Conservation (phyloP, 2,113 vertebrate species). For the Stictonetta naevosa region DNA sequence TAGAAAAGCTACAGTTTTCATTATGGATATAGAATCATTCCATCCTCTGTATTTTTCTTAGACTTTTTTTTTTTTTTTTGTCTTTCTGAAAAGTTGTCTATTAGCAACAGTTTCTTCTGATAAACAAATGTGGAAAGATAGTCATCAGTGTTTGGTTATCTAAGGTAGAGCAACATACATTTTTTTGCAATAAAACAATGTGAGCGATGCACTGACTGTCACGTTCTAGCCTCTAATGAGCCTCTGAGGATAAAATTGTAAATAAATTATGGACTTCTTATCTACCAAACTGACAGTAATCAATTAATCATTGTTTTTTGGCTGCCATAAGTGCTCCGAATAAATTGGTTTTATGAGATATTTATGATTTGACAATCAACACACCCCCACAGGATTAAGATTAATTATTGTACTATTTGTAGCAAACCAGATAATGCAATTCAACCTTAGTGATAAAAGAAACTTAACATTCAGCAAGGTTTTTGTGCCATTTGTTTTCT, state of each 20-base stretch:
- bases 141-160: not conserved
- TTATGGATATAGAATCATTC: not conserved
- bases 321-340: not conserved
- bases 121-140: not conserved
- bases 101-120: not conserved
- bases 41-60: not conserved
- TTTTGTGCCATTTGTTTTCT: not conserved
- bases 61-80: not conserved
- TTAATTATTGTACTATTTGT: not conserved
- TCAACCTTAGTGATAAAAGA: not conserved
- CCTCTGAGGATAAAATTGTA: not conserved
- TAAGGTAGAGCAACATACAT: not conserved
- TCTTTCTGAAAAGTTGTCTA: not conserved
- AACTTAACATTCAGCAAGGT: not conserved
- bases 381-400: not conserved
- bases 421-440: not conserved
- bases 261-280: constrained; percentile 33
- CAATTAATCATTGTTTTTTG: constrained; percentile 8
- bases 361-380: constrained; percentile 2
- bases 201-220: not conserved
- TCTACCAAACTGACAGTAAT: constrained; percentile 9
- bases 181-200: not conserved
- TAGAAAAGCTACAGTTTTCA: not conserved
- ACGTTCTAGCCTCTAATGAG: not conserved
- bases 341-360: not conserved